Evolutionary conservation across 2,113 vertebrate species (phyloP).

Genomic region (Rhagologus leucostigma): DNA sequence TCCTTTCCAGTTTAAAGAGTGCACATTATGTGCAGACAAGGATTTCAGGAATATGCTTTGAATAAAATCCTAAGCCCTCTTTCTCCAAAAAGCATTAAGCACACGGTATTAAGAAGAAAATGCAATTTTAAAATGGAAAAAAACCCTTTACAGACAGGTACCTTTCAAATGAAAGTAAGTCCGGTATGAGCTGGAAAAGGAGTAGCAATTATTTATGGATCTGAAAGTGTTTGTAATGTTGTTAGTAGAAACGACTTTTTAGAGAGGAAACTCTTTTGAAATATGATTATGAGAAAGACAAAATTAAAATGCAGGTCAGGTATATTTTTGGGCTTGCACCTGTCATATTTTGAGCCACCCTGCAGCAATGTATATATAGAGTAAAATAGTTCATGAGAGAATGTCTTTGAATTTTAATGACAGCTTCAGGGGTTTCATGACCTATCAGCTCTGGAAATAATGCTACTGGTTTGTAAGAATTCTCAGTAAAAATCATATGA

Average conservation of each 20-base stretch:
- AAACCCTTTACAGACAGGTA: not conserved
- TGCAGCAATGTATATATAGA: conserved; percentile 4
- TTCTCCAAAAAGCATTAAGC: not conserved
- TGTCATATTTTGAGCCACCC: conserved; percentile 34
- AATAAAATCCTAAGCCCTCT: not conserved
- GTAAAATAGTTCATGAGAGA: conserved; percentile 2
- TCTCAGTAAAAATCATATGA: not conserved
- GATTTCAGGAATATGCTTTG: not conserved
- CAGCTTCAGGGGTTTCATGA: conserved; percentile 27
- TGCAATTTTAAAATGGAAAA: not conserved
- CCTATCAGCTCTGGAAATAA: conserved; percentile 24
- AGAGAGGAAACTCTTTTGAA: not conserved
- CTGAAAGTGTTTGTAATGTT: not conserved
- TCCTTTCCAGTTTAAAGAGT: not conserved
- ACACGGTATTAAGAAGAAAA: not conserved
- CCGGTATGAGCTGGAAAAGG: not conserved
- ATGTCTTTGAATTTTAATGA: conserved; percentile 58
- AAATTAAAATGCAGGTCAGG: conserved; percentile 26
- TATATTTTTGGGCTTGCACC: conserved; percentile 8
- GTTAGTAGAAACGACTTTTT: not conserved
- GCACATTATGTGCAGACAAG: not conserved
- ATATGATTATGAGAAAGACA: not conserved
- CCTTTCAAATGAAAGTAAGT: not conserved
- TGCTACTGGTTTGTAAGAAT: not conserved
- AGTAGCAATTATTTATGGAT: not conserved